Base-by-base conservation (phyloP, 92 coral and sea anemone genomes). In the Porites divaricata region DNA sequence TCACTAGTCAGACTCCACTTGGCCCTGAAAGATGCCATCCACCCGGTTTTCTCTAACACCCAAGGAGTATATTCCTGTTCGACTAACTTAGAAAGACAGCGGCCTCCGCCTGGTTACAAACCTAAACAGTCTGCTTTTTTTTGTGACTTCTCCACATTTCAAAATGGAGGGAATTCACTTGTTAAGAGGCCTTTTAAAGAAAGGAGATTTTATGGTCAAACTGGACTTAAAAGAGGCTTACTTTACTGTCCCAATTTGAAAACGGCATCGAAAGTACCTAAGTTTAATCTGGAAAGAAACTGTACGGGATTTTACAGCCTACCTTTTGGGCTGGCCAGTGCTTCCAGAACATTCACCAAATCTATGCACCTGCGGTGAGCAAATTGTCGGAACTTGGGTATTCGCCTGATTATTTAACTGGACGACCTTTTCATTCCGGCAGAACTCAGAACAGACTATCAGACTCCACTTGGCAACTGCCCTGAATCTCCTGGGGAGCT, bases 161-260 rank as follows among this genome's bases (percentile, higher is more conserved):
- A 79, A 80, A 67, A 73, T 61, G 90, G 78, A 78, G 66, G 82
- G 41, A 83, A 85, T 82, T 81, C 70, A 24, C 26, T 86, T 74
- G 86, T 85, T 2, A 86, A 86, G 71, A n/a, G n/a, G n/a, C n/a
- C n/a, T n/a, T 9, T n/a, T n/a, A n/a, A n/a, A n/a, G n/a, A 51
- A 51, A 51, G 9, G 9, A 51, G 9, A 51, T 51, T 51, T 9
- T 4, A 51, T 51, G 9, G 9, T 4, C 9, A n/a, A n/a, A 4
- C 74, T 88, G 73, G 91, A 88, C 74, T 41, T 88, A 2, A 83
- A 88, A 69, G 91, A 88, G 58, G 88, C 85, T 0, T 70, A 83
- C 77, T 77, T 83, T 25, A 88, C 91, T 45, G 87, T 83, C 72
- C 88, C 88, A 28, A 77, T 88, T 64, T 77, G 79, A 61, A 68